A percentile compares a stretch with the other conserved stretches of the same genome.
Evolutionary conservation across 2,888 invertebrate species (phyloP).

Genomic region (Coelopa pilipes): DNA sequence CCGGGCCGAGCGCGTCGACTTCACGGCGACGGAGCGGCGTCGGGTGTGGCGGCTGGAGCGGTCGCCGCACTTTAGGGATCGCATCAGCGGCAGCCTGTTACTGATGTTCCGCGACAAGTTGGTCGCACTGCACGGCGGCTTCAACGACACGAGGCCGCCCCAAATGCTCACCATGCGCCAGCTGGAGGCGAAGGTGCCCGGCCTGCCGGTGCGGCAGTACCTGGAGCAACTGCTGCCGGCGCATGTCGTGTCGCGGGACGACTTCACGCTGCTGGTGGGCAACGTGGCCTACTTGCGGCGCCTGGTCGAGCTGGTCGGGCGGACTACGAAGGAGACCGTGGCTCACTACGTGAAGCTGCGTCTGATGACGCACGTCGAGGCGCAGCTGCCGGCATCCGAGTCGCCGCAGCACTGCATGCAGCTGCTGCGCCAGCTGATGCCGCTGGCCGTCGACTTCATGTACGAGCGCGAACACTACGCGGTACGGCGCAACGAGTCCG

Average conservation of each 20-base stretch:
- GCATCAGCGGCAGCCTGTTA: conserved; percentile 34
- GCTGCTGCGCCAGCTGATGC: conserved; percentile 6
- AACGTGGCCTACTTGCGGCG: conserved; percentile 41
- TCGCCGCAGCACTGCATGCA: conserved; percentile 32
- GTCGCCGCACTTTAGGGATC: conserved; percentile 18
- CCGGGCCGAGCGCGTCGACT: conserved; percentile 36
- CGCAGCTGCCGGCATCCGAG: conserved; percentile 35
- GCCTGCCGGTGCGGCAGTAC: conserved; percentile 30
- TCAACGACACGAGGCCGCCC: conserved; percentile 29
- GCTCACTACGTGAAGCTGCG: conserved; percentile 44
- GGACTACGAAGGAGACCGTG: conserved; percentile 28
- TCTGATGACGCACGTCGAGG: conserved; percentile 42
- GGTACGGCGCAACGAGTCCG: not conserved
- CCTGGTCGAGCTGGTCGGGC: conserved; percentile 41
- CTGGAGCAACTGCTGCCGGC: conserved; percentile 33
- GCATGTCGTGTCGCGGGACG: conserved; percentile 1
- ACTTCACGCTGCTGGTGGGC: conserved; percentile 39
- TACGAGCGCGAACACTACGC: conserved; percentile 7
- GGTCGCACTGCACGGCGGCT: conserved; percentile 21
- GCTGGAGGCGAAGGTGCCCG: conserved; percentile 24
- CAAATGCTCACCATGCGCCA: conserved; percentile 42
- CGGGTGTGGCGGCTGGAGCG: conserved; percentile 32
- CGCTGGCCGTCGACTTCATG: conserved; percentile 15
- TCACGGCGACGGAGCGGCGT: conserved; percentile 31
- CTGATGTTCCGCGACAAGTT: conserved; percentile 33